These are phyloP conservation scores for Trogon melanurus DNA, from an alignment of 2,113 vertebrate genomes.

Conservation along the genomic window DNA sequence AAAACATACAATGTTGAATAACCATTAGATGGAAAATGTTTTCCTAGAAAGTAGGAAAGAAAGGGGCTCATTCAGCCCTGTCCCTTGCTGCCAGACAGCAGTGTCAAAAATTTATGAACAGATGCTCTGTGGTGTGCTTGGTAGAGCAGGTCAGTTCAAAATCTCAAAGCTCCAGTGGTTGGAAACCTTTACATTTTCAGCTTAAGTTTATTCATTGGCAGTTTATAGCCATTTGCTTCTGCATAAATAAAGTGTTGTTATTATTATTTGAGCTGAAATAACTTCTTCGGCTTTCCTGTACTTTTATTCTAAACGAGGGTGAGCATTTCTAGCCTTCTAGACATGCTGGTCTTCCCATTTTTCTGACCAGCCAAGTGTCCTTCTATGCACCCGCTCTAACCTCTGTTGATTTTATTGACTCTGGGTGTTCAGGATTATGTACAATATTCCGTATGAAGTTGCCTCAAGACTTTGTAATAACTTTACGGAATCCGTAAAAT, in stretches of 20 bases:
- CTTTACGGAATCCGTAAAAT: too few species aligned
- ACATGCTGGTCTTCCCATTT: neutral
- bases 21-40: neutral
- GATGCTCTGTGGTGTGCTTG: constrained; percentile 18
- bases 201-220: neutral
- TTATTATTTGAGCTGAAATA: neutral
- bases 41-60: constrained; percentile 49
- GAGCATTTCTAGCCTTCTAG: neutral
- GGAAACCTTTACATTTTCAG: constrained; percentile 22
- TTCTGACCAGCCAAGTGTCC: neutral
- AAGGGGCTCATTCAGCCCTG: constrained; percentile 36
- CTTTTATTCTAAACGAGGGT: neutral
- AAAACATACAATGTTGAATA: neutral
- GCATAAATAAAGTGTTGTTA: neutral
- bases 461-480: neutral
- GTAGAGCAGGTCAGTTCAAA: neutral
- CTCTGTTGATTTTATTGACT: neutral
- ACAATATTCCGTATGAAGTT: neutral
- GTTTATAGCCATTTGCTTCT: neutral
- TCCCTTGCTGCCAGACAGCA: constrained; percentile 5
- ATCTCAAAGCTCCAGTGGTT: neutral
- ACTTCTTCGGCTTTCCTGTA: neutral
- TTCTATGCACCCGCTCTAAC: neutral
- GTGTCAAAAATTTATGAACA: constrained; percentile 32
- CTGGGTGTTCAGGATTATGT: neutral